Percentiles rank a stretch among this genome's conserved stretches.
Evolutionary conservation across 2,113 vertebrate genomes (phyloP).

Genomic region (Meleagris gallopavo): DNA sequence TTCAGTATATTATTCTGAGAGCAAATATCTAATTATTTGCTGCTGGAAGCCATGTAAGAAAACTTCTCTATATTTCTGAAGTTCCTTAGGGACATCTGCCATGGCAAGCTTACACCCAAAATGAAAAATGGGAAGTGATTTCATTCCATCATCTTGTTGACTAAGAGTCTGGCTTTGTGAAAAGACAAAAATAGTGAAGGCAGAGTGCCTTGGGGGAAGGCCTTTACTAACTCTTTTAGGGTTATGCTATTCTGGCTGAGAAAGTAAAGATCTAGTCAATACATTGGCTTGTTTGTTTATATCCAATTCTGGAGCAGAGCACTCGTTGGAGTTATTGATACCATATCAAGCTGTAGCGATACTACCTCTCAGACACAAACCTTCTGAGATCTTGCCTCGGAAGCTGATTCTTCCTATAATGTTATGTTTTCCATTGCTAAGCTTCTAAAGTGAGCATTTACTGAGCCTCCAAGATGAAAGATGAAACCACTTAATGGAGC

Average conservation of each 20-base stretch:
- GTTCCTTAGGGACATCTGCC: constrained; percentile 19
- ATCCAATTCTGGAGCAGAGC: background rate
- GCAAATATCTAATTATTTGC: constrained; percentile 55
- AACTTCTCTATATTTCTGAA: constrained; percentile 1
- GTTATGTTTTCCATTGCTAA: background rate
- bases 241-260: background rate
- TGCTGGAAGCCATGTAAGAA: constrained; percentile 21
- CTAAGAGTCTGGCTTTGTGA: background rate
- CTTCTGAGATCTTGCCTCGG: background rate
- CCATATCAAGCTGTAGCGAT: background rate
- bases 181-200: background rate
- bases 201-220: background rate
- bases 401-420: background rate
- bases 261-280: background rate
- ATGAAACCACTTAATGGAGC: background rate
- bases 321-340: background rate
- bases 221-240: background rate
- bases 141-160: background rate
- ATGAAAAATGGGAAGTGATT: background rate
- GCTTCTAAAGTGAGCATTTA: background rate
- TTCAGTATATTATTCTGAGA: constrained; percentile 16
- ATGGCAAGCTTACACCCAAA: background rate
- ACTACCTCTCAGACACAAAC: background rate
- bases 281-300: background rate
- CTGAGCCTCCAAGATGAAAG: background rate